These are phyloP conservation scores for Imbricaverruca yamaguchii DNA, from an alignment of 2,888 invertebrate genomes.

Conservation along the genomic window DNA sequence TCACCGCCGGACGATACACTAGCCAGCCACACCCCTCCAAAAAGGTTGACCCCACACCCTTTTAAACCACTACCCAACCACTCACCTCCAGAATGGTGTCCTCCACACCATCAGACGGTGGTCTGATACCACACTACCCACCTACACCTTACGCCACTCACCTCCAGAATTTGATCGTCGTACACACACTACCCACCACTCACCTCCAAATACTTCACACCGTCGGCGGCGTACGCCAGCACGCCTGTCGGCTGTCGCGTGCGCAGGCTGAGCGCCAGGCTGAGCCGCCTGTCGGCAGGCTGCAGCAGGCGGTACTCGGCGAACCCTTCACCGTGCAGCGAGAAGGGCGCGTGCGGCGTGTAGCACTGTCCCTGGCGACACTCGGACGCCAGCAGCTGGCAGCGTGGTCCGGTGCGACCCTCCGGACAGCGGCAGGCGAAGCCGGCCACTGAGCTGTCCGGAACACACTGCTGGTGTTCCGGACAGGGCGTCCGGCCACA, in stretches of 20 bases:
- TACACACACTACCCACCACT: no score
- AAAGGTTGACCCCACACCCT: no score
- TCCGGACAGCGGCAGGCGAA: conserved; percentile 72
- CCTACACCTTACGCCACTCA: no score
- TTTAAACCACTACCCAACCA: no score
- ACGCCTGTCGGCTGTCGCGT: conserved; percentile 77
- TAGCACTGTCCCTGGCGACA: conserved; percentile 64
- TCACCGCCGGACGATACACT: no score
- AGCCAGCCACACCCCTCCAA: no score
- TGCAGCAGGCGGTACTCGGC: conserved; percentile 56
- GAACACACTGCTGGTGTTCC: conserved; percentile 62
- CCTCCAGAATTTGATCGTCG: no score
- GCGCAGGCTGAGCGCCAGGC: conserved; percentile 66
- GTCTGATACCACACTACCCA: no score
- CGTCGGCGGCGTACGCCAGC: conserved; percentile 75
- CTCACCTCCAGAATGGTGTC: conserved; percentile 75
- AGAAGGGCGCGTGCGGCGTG: conserved; percentile 64
- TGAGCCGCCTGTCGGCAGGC: conserved; percentile 54
- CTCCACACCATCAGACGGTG: no score
- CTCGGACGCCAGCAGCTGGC: conserved; percentile 57
- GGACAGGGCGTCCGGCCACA: conserved; percentile 71
- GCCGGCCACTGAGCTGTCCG: conserved; percentile 58
- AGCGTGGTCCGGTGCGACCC: conserved; percentile 58
- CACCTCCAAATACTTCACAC: no score
- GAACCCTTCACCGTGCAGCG: conserved; percentile 72